Evolutionary conservation across 2,797 vertebrate genomes (phyloP).

Genomic region (Macropodus opercularis): DNA sequence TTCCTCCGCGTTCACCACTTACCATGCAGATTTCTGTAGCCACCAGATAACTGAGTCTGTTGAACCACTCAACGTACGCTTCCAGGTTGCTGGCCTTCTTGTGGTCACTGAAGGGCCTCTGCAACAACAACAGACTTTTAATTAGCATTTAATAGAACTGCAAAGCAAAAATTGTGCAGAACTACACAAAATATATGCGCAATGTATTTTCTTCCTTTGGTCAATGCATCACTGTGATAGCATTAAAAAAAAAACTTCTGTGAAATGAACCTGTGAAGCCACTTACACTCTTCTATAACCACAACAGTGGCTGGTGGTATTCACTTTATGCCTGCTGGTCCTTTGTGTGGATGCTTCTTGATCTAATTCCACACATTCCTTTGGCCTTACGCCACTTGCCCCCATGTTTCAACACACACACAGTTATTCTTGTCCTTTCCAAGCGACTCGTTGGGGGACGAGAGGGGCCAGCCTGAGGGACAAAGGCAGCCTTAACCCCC

Average conservation of each 20-base stretch:
- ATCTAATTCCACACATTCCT: slow-evolving; percentile 77
- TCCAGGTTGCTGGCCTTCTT: slow-evolving; percentile 92
- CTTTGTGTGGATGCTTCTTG: slow-evolving; percentile 63
- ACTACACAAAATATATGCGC: slow-evolving; percentile 1
- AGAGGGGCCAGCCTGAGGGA: slow-evolving; percentile 47
- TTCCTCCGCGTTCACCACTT: slow-evolving; percentile 36
- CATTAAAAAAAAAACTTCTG: slow-evolving; percentile 6
- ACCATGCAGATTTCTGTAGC: slow-evolving; percentile 97
- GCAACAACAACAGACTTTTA: slow-evolving; percentile 25
- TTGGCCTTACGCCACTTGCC: slow-evolving; percentile 53
- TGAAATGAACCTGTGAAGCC: neutral
- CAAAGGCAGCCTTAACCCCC: slow-evolving; percentile 56
- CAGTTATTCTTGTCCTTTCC: slow-evolving; percentile 18
- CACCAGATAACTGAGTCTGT: slow-evolving; percentile 94
- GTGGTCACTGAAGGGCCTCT: slow-evolving; percentile 87
- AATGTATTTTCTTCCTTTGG: fast-evolving
- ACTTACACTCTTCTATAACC: slow-evolving; percentile 22
- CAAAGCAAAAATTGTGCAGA: slow-evolving; percentile 6
- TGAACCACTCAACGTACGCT: slow-evolving; percentile 97
- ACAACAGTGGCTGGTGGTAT: slow-evolving; percentile 26
- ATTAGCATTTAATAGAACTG: slow-evolving; percentile 21
- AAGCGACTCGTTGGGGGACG: slow-evolving; percentile 42
- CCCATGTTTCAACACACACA: slow-evolving; percentile 26
- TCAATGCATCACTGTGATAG: slow-evolving; percentile 15
- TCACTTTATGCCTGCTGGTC: slow-evolving; percentile 31